Evolutionary conservation across 2,113 vertebrate species (phyloP).

Genomic region (Podilymbus podiceps): DNA sequence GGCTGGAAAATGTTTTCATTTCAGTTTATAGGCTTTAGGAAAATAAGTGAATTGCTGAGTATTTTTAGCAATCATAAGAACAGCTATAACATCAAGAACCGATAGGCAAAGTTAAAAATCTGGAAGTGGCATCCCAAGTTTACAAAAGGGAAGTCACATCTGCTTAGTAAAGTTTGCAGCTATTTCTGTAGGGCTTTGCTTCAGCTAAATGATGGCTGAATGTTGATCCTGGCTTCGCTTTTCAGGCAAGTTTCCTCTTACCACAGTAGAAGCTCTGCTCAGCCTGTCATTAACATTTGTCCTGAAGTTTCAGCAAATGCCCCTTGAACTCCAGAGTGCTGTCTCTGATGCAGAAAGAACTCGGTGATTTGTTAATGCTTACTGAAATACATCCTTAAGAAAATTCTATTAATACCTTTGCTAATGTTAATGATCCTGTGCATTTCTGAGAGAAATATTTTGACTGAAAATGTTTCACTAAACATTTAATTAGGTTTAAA

Average conservation of each 20-base stretch:
- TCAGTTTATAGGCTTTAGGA: not conserved
- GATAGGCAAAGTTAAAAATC: not conserved
- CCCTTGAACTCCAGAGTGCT: not conserved
- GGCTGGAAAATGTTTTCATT: not conserved
- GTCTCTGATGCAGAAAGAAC: not conserved
- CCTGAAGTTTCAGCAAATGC: not conserved
- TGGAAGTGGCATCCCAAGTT: not conserved
- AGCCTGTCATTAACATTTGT: not conserved
- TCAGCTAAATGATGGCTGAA: not conserved
- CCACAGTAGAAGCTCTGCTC: not conserved
- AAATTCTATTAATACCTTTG: not conserved
- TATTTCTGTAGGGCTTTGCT: not conserved
- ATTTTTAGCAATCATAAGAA: not conserved
- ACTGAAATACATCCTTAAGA: not conserved
- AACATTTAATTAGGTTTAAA: not conserved
- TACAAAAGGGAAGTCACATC: not conserved
- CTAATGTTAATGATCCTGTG: not conserved
- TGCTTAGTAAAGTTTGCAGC: not conserved
- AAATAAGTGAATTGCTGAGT: not conserved
- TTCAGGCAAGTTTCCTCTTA: not conserved
- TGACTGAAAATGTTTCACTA: not conserved
- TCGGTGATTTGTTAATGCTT: not conserved
- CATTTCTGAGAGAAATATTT: not conserved
- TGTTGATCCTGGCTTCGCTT: constrained; percentile 7
- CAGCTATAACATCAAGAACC: not conserved